A percentile compares a stretch with the other conserved stretches of the same genome.
Evolutionary conservation across 2,113 vertebrate genomes (phyloP).

Genomic region (Merops nubicus): DNA sequence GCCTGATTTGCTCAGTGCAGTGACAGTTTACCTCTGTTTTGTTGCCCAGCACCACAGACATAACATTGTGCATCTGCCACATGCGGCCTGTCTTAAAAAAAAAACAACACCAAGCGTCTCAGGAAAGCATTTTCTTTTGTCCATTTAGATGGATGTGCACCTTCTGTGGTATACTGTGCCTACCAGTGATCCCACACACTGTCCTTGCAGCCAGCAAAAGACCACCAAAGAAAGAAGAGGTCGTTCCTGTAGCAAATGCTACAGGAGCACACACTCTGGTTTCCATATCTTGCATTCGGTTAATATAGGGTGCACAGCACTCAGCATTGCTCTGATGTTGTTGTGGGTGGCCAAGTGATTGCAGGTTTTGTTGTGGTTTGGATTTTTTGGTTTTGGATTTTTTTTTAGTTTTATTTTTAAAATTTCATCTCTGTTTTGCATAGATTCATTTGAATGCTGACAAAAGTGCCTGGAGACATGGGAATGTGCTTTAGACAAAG

Average conservation of each 20-base stretch:
- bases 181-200: fast-evolving
- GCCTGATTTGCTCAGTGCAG: not conserved
- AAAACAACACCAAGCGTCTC: not conserved
- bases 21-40: not conserved
- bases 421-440: not conserved
- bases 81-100: not conserved
- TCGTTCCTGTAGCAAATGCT: not conserved
- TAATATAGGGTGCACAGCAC: not conserved
- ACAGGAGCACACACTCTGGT: fast-evolving
- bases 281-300: fast-evolving
- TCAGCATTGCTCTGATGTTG: not conserved
- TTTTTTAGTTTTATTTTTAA: not conserved
- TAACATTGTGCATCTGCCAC: not conserved
- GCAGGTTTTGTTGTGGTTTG: not conserved
- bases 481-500: constrained; percentile 21
- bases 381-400: fast-evolving
- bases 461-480: not conserved
- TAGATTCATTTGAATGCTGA: not conserved
- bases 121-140: not conserved
- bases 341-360: not conserved
- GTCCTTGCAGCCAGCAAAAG: not conserved
- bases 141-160: not conserved
- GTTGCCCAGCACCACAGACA: not conserved
- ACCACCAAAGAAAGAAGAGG: not conserved
- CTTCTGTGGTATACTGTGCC: not conserved